phyloP scores from a whole-genome alignment of 2,888 invertebrate genomes.

The Watsonalla binaria region DNA sequence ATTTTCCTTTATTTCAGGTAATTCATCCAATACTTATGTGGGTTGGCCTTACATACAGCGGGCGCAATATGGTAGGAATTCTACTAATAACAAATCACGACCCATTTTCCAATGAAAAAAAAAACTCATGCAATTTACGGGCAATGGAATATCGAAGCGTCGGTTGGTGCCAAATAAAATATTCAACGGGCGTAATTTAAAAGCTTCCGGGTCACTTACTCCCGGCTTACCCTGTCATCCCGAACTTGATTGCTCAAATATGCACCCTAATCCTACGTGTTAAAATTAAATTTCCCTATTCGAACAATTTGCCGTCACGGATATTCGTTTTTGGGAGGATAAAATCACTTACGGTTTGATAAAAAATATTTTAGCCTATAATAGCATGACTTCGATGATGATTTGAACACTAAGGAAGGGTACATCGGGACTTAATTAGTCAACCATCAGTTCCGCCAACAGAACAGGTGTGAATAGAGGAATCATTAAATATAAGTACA shows the following conservation, averaged over 20 bases:
- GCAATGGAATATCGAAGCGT: constrained; percentile 37
- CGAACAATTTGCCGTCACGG: background rate
- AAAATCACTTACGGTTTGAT: constrained; percentile 19
- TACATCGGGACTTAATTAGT: too few relatives aligned
- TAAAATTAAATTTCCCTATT: constrained; percentile 19
- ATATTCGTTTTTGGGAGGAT: constrained; percentile 2
- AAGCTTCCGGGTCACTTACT: constrained; percentile 59
- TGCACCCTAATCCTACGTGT: constrained; percentile 31
- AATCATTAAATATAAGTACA: too few relatives aligned
- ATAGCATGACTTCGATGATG: background rate
- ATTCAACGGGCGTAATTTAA: constrained; percentile 58
- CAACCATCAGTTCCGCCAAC: too few relatives aligned
- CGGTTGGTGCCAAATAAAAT: constrained; percentile 52
- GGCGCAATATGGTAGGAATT: background rate
- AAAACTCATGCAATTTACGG: constrained; percentile 25
- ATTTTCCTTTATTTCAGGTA: background rate
- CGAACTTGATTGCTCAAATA: constrained; percentile 32
- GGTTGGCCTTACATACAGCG: background rate
- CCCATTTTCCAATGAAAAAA: background rate
- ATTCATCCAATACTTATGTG: background rate
- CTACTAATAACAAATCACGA: background rate
- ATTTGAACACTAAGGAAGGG: background rate
- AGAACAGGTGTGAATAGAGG: too few relatives aligned
- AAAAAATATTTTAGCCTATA: constrained; percentile 7
- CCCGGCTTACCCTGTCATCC: constrained; percentile 41